Percentiles rank a stretch among this genome's conserved stretches.
Evolutionary conservation across 2,888 invertebrate species (phyloP).

Genomic region (Drosophila longiperda): DNA sequence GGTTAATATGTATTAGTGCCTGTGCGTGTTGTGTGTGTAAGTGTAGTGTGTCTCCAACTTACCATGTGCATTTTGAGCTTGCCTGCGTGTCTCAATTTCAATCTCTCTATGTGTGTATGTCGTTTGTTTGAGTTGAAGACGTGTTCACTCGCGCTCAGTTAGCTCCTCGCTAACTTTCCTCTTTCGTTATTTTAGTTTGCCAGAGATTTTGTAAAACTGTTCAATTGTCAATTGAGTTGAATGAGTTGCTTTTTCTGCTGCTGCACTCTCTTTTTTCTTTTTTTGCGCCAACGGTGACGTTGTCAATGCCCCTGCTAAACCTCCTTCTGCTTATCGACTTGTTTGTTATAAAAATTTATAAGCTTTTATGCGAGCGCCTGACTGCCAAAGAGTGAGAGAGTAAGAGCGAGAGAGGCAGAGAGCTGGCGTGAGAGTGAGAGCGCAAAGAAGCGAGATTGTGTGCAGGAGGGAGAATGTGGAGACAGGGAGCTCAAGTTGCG

Average conservation of each 20-base stretch:
- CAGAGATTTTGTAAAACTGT: constrained; percentile 81
- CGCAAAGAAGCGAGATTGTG: constrained; percentile 21
- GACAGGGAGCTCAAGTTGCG: constrained; percentile 56
- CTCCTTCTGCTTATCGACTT: constrained; percentile 53
- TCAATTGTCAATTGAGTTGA: constrained; percentile 82
- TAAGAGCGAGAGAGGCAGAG: constrained; percentile 43
- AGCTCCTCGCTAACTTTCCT: constrained; percentile 45
- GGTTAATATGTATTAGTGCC: constrained; percentile 55
- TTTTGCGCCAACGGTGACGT: constrained; percentile 51
- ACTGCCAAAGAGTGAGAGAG: constrained; percentile 46
- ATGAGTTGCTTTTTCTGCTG: constrained; percentile 64
- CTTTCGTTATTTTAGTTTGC: constrained; percentile 61
- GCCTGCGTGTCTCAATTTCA: constrained; percentile 24
- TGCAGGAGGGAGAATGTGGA: background rate
- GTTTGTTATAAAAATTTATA: constrained; percentile 55
- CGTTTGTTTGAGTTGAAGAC: constrained; percentile 41
- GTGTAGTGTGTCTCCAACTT: constrained; percentile 32
- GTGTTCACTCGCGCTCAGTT: constrained; percentile 57
- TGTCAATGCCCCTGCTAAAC: constrained; percentile 23
- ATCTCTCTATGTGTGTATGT: background rate
- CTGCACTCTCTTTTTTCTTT: constrained; percentile 43
- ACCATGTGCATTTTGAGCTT: constrained; percentile 42
- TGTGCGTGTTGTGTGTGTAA: constrained; percentile 33
- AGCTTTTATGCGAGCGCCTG: constrained; percentile 35
- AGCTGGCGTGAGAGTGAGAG: constrained; percentile 58